Conservation (phyloP, 2,113 vertebrate species). For the Ceyx margarethae region DNA sequence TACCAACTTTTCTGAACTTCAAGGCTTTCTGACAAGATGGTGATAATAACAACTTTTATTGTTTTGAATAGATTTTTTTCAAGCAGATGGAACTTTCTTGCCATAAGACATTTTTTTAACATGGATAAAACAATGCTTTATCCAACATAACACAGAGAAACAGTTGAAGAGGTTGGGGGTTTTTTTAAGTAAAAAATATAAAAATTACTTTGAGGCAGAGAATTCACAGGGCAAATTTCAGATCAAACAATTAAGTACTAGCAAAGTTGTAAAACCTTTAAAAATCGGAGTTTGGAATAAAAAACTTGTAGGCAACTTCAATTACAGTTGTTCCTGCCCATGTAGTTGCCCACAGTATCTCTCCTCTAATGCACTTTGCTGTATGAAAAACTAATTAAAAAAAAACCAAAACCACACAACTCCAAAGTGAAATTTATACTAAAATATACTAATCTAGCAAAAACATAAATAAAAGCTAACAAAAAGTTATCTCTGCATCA, state of each 20-base stretch:
- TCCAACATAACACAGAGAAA: not conserved
- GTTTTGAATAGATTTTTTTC: not conserved
- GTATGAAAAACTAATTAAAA: not conserved
- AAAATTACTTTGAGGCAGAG: not conserved
- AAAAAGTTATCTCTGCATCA: not conserved
- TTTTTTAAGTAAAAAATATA: not conserved
- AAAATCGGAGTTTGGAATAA: constrained; percentile 5
- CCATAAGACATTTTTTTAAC: not conserved
- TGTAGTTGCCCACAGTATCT: not conserved
- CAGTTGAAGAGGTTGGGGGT: not conserved
- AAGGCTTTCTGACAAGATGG: not conserved
- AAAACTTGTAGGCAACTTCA: not conserved
- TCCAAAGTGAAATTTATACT: not conserved
- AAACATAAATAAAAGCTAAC: not conserved
- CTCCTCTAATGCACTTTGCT: not conserved
- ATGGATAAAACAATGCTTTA: not conserved
- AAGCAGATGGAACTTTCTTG: not conserved
- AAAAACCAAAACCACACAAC: not conserved
- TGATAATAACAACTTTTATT: not conserved
- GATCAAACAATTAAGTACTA: not conserved
- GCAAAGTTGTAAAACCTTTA: constrained; percentile 9
- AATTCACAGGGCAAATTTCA: not conserved
- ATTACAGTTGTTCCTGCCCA: not conserved
- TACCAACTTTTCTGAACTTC: not conserved
- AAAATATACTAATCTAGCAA: not conserved